These are phyloP conservation scores for Chloroceryle inda DNA, from an alignment of 2,797 vertebrate genomes.

Conservation along the genomic window DNA sequence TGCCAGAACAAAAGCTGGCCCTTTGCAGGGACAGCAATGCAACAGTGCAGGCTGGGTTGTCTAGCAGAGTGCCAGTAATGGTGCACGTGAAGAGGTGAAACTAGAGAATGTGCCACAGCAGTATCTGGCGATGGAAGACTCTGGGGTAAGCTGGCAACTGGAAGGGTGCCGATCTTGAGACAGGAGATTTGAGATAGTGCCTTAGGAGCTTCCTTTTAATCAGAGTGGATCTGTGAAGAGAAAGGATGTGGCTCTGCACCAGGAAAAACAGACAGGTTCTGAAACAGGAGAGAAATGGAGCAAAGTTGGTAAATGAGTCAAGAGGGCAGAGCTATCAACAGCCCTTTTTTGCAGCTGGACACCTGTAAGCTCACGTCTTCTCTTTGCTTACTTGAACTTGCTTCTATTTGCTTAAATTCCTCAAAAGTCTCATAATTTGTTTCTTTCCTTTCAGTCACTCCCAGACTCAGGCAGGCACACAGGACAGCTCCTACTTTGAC, in stretches of 20 bases:
- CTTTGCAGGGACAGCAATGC: background rate
- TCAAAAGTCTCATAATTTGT: background rate
- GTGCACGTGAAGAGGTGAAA: background rate
- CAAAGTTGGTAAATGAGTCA: background rate
- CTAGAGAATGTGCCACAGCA: background rate
- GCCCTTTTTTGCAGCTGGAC: background rate
- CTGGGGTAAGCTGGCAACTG: background rate
- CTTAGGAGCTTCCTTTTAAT: background rate
- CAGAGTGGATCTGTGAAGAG: background rate
- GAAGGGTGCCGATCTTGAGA: background rate
- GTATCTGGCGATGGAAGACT: background rate
- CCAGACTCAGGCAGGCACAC: background rate
- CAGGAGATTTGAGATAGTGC: background rate
- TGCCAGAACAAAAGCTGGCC: background rate
- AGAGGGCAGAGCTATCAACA: background rate
- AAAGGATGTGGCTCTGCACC: background rate
- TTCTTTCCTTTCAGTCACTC: background rate
- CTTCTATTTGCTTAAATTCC: background rate
- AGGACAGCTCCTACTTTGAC: background rate
- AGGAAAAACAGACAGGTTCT: background rate
- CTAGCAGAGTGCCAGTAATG: rapidly evolving
- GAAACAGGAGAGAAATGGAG: background rate
- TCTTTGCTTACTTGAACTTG: background rate
- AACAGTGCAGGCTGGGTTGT: background rate
- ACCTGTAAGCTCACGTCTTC: rapidly evolving